Conservation (phyloP, 1,140 invertebrate genomes). For the Maconellicoccus hirsutus region DNA sequence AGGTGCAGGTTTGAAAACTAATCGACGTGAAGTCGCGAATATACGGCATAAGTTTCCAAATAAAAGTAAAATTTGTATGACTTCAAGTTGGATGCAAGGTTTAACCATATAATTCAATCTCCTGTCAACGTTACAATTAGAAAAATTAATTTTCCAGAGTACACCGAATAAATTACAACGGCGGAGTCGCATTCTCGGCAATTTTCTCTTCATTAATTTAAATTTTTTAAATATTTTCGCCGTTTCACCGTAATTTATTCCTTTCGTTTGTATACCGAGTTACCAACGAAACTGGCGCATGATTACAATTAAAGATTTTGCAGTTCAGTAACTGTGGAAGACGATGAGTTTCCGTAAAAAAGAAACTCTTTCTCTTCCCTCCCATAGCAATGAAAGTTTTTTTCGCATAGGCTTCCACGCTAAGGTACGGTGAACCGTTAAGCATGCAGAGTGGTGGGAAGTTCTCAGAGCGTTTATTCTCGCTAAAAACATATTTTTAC, state of each 20-base stretch:
- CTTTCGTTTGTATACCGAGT: not conserved
- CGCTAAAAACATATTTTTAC: slow-evolving; percentile 9
- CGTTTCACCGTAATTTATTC: slow-evolving; percentile 9
- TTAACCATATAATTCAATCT: no score
- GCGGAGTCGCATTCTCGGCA: no score
- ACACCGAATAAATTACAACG: no score
- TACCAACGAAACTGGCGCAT: not conserved
- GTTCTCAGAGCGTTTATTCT: slow-evolving; percentile 1
- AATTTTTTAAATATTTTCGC: slow-evolving; percentile 6
- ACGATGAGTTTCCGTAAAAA: slow-evolving; percentile 3
- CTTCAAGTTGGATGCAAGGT: no score
- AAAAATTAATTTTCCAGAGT: no score
- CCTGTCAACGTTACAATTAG: no score
- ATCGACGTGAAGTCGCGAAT: no score
- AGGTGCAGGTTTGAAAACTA: no score
- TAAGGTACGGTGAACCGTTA: slow-evolving; percentile 2
- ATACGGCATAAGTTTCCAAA: no score
- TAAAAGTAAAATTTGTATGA: no score
- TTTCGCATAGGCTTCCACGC: not conserved
- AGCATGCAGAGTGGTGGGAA: not conserved
- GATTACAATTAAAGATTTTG: not conserved
- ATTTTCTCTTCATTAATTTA: not conserved
- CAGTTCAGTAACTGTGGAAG: not conserved
- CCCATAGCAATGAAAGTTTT: not conserved
- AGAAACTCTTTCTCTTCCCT: not conserved